Base-by-base conservation (phyloP, 2,113 vertebrate species). In the Formicarius rufipectus region DNA sequence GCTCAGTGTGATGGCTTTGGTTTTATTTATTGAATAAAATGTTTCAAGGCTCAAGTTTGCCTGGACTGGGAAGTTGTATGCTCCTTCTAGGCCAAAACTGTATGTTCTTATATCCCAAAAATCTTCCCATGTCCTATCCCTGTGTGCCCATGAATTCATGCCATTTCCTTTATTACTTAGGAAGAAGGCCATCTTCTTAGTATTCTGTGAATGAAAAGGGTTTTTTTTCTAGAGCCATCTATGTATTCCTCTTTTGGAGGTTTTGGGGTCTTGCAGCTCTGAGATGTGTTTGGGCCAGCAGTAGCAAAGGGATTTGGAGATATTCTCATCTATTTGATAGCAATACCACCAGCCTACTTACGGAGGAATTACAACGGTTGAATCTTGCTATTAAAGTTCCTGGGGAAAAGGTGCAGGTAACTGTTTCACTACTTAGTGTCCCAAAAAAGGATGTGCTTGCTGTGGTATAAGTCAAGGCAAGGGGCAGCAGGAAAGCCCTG, bases 381-480 rank as follows among this genome's bases (percentile, higher is more conserved):
- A 67, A 21, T 42, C 24, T 79, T 78, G 12, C 42, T 58, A 14
- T 8, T 69, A 2, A 42, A 62, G 30, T 64, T 14, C 11, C 37
- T 55, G 42, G 22, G 22, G 24, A 35, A 63, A 53, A 72, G 59
- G n/a, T n/a, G 12, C 7, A 35, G 18, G 8, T 44, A 52, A 18
- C 27, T 31, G 10, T 68, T n/a, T 82, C 7, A 0, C 22, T 42
- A 2, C 19, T 45, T 14, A 40, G 14, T 0, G 1, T 30, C 35
- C 17, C 20, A 27, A 40, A 21, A 58, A 47, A 39, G 7, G 0
- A 37, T 56, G 24, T 47, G 1, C 35, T 49, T 3, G 3, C 44
- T 81, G 19, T 35, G 42, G 6, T 53, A 10, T 0, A 5, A 3
- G 6, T 10, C 1, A 1, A 59, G 39, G 23, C 10, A 2, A 64